phyloP scores from a whole-genome alignment of 2,113 vertebrate genomes.

The Bubo scandiacus region DNA sequence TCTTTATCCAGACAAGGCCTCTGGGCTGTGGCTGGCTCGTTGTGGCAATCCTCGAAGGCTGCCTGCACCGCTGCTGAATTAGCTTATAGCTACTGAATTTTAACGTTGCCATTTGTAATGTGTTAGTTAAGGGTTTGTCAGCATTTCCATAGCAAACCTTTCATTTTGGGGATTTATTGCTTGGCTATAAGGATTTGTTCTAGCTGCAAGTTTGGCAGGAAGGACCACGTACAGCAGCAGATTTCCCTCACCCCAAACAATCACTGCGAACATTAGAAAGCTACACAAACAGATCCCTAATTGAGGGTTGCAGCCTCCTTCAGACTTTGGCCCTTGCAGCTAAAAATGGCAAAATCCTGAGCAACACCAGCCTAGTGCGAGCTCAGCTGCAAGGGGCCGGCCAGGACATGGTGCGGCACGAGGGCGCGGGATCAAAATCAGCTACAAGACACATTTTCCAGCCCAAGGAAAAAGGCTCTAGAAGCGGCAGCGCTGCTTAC shows the following conservation, averaged over 20 bases:
- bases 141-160: not conserved
- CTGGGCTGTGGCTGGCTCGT: not conserved
- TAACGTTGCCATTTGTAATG: rapidly evolving
- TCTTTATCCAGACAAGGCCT: not conserved
- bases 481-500: not conserved
- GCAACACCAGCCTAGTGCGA: rapidly evolving
- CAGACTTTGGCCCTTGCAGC: not conserved
- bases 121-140: not conserved
- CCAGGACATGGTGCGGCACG: rapidly evolving
- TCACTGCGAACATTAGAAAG: not conserved
- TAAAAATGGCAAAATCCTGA: not conserved
- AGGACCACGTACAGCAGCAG: rapidly evolving
- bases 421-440: not conserved
- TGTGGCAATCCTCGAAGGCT: not conserved
- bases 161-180: not conserved
- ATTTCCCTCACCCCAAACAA: not conserved
- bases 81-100: not conserved
- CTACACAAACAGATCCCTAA: not conserved
- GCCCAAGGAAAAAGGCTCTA: not conserved
- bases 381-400: not conserved
- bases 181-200: not conserved
- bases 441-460: not conserved
- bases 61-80: not conserved
- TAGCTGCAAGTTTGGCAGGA: not conserved
- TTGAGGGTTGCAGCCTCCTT: not conserved